Evolutionary conservation across 2,113 vertebrate genomes (phyloP), one percentile per base, ranked within the genome.

Genomic region (Etheostoma spectabile): DNA sequence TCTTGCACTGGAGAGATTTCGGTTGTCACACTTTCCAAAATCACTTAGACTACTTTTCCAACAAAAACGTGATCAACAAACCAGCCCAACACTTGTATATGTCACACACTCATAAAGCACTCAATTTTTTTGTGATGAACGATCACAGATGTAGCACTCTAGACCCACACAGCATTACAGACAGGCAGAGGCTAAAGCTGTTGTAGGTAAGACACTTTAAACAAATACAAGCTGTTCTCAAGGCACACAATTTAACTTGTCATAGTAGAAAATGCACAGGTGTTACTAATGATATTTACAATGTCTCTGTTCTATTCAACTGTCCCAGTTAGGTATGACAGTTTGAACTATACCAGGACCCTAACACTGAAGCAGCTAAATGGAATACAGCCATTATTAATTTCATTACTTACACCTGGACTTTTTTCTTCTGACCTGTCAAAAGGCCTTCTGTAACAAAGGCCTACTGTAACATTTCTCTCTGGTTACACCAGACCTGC

Each of bases 41-140:
- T 79, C 66, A 68, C 14, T 14, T 3, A 42, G 38, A 10, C 38
- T 42, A 63, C 2, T 19, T 80, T 68, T 85, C 88, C 79, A 77
- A 84, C 22, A 27, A 73, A 79, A 86, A 82, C 81, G 33, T 19
- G 76, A 77, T 87, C 33, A 71, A 52, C 57, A 55, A 73, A 52
- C 35, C 0, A 78, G 77, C 60, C 11, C 2, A 3, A 65, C 74
- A 80, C 65, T 52, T 46, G 62, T 33, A 48, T 27, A 48, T 70
- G 73, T 49, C 65, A 62, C 81, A 55, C 48, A 11, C 35, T 76
- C 33, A 22, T 62, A 13, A 60, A 56, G 15, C 3, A 19, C 68
- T 33, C 0, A 3, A 3, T 77, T 61, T 24, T 70, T 49, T 24
- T 45, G 42, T 22, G 60, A 67, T 82, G 53, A 84, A 45, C 1